Evolutionary conservation across 2,888 invertebrate genomes (phyloP), one percentile per base, ranked within the genome.

Genomic region (Pyrochroa serraticornis): DNA sequence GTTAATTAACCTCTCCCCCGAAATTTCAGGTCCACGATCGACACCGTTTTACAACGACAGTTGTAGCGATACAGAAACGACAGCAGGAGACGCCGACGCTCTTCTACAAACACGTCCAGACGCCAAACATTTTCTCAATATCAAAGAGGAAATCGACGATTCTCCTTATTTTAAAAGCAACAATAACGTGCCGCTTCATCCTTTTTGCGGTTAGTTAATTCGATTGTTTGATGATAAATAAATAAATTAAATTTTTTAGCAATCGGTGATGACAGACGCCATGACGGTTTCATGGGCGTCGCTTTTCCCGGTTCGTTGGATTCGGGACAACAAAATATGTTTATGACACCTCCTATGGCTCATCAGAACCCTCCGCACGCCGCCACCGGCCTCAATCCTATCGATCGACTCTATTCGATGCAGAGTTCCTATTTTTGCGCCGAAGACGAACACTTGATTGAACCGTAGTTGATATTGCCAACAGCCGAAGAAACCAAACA

Each of bases 401-500:
- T 86, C 60, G 86, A 86, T 77, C 81, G 85, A 37, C 75, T 86
- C 9, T 86, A 86, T 70, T 86, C 85, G 55, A 86, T 86, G 86
- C 85, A 86, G 71, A 85, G 82, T 68, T 85, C 85, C 8, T 86
- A 86, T 69, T 86, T 86, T 76, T 83, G 85, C 64, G 83, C 81
- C 30, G 85, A 85, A 58, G 84, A 83, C 31, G 63, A 77, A 14
- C 64, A 67, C 36, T 70, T 69, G 45, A 69, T 77, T 66, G 77
- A 77, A 60, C 68, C 54, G 5, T 62, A 30, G 54, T n/a, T n/a
- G n/a, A n/a, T n/a, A 44, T 55, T 5, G 22, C 2, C 22, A 22
- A 22, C 22, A 33, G 42, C 38, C 43, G 5, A 7, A 31, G 12
- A 9, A 12, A 48, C 10, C 6, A 43, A 51, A n/a, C 31, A 10